phyloP scores from a whole-genome alignment of 2,888 invertebrate species.

The Zaprionus obscuricornis region DNA sequence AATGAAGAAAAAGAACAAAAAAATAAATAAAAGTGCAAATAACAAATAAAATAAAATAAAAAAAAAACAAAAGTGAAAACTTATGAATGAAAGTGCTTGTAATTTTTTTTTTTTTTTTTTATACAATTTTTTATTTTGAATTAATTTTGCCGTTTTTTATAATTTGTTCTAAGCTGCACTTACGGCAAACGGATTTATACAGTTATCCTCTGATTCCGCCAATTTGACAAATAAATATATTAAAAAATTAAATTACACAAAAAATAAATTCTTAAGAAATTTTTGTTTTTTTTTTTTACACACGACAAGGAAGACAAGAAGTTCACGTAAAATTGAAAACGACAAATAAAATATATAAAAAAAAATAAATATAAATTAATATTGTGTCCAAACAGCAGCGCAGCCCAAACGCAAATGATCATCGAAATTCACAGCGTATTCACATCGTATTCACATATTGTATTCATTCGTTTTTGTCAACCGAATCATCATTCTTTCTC shows the following conservation, averaged over 20 bases:
- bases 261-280: background rate
- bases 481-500: constrained; percentile 42
- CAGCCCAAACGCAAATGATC: constrained; percentile 52
- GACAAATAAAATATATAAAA: constrained; percentile 14
- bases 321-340: constrained; percentile 2
- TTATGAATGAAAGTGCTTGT: too few species aligned
- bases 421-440: too few species aligned
- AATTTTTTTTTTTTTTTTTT: too few species aligned
- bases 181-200: constrained; percentile 70
- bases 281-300: too few species aligned
- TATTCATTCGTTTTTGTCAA: constrained; percentile 54
- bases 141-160: too few species aligned
- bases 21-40: background rate
- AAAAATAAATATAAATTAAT: too few species aligned
- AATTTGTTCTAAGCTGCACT: constrained; percentile 61
- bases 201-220: constrained; percentile 68
- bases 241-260: background rate
- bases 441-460: too few species aligned
- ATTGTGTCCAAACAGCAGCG: constrained; percentile 35
- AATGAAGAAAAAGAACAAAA: background rate
- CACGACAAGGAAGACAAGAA: constrained; percentile 1
- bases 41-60: too few species aligned
- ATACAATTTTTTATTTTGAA: too few species aligned
- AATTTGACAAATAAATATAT: constrained; percentile 69
- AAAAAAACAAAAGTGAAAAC: too few species aligned